A percentile compares a stretch with the other conserved stretches of the same genome.
These are phyloP conservation scores for Gavia stellata DNA, from an alignment of 2,113 vertebrate species.

Conservation along the genomic window DNA sequence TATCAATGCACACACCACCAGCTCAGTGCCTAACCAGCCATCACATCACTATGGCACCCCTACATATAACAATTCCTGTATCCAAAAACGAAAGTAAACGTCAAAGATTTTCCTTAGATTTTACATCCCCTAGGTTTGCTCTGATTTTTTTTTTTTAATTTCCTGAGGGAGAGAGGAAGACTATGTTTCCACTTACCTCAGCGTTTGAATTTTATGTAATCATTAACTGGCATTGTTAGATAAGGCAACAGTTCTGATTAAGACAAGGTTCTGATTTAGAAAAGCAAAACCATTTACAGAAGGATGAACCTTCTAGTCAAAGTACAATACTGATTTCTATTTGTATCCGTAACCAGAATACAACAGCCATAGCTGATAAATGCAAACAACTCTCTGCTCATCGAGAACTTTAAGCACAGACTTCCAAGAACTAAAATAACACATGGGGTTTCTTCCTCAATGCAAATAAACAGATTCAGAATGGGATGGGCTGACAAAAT, in stretches of 20 bases:
- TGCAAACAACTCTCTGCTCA: not conserved
- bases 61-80: not conserved
- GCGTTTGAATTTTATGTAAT: not conserved
- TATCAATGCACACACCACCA: rapidly evolving
- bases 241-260: not conserved
- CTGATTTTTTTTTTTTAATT: not conserved
- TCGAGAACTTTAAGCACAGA: not conserved
- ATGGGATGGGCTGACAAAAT: not conserved
- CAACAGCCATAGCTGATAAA: not conserved
- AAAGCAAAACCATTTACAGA: not conserved
- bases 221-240: not conserved
- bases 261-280: not conserved
- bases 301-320: not conserved
- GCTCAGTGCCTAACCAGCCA: not conserved
- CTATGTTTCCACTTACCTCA: not conserved
- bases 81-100: not conserved
- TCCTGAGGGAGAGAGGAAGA: not conserved
- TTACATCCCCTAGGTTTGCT: not conserved
- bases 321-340: not conserved
- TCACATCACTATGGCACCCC: not conserved
- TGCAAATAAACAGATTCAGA: not conserved
- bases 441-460: rapidly evolving
- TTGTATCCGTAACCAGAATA: not conserved
- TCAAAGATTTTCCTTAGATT: not conserved
- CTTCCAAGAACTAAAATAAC: not conserved